These are phyloP conservation scores for Drosophila baimaii DNA, from an alignment of 1,140 invertebrate species.

Conservation along the genomic window DNA sequence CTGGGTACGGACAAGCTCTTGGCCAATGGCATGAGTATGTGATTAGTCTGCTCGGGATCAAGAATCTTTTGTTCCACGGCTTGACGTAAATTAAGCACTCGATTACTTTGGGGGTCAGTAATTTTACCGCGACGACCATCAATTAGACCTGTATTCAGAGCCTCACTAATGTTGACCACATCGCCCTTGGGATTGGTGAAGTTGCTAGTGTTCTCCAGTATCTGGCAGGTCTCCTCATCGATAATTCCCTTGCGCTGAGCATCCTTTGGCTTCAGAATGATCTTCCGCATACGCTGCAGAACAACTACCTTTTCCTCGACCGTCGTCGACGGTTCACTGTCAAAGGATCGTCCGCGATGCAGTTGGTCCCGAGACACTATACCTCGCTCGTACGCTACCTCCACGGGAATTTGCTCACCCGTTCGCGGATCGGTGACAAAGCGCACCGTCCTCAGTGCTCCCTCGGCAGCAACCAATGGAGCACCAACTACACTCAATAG, in stretches of 20 bases:
- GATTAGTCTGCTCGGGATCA: constrained; percentile 90
- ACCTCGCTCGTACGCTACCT: constrained; percentile 92
- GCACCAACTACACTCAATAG: constrained; percentile 89
- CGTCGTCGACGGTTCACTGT: constrained; percentile 86
- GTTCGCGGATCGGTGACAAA: constrained; percentile 92
- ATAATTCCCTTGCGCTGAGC: constrained; percentile 90
- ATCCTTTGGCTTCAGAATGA: constrained; percentile 89
- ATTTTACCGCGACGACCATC: constrained; percentile 91
- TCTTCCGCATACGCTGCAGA: constrained; percentile 91
- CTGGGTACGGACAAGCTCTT: constrained; percentile 92
- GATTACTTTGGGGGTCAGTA: constrained; percentile 92
- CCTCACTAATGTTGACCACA: constrained; percentile 89
- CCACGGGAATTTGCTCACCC: constrained; percentile 89
- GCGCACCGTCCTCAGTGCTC: constrained; percentile 84
- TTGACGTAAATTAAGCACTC: constrained; percentile 91
- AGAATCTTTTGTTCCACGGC: constrained; percentile 93
- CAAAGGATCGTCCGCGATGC: constrained; percentile 86
- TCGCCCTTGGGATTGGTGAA: constrained; percentile 86
- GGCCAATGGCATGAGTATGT: constrained; percentile 92
- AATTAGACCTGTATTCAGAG: constrained; percentile 90
- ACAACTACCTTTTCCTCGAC: constrained; percentile 89
- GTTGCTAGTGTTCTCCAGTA: constrained; percentile 86
- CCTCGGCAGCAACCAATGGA: constrained; percentile 88
- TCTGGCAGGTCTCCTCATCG: constrained; percentile 89
- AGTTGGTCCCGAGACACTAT: constrained; percentile 86